A percentile compares a stretch with the other conserved stretches of the same genome.
Evolutionary conservation across 2,797 vertebrate species (phyloP).

Genomic region (Naso thynnoides): DNA sequence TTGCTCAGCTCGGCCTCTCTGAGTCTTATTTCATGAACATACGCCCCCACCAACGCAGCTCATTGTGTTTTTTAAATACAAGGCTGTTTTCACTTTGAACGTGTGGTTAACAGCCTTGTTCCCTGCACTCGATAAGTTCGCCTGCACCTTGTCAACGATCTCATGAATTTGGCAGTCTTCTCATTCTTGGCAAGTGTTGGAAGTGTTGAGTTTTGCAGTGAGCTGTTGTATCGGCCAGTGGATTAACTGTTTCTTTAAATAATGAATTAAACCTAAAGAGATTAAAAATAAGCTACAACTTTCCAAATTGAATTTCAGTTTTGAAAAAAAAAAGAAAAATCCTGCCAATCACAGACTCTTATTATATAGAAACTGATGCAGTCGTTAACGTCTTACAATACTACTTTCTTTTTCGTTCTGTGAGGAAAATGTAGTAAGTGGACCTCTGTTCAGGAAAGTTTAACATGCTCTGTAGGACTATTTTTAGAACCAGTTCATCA

Average conservation of each 20-base stretch:
- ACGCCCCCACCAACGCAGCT: neutral
- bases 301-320: constrained; percentile 1
- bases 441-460: neutral
- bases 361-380: neutral
- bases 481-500: constrained; percentile 2
- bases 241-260: constrained; percentile 24
- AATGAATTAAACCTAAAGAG: constrained; percentile 1
- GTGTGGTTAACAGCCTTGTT: constrained; percentile 22
- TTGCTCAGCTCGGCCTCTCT: neutral
- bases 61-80: neutral
- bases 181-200: constrained; percentile 12
- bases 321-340: neutral
- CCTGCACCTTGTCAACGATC: constrained; percentile 22
- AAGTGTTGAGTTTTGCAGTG: constrained; percentile 23
- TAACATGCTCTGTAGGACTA: neutral
- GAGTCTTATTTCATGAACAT: neutral
- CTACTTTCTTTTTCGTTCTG: too few species aligned
- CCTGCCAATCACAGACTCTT: neutral
- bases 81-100: constrained; percentile 1
- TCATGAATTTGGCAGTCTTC: constrained; percentile 11
- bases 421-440: neutral
- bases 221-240: constrained; percentile 33
- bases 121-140: constrained; percentile 9
- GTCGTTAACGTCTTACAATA: neutral
- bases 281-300: neutral